Evolutionary conservation across 2,113 vertebrate genomes (phyloP).

Genomic region (Melanotaenia duboulayi): DNA sequence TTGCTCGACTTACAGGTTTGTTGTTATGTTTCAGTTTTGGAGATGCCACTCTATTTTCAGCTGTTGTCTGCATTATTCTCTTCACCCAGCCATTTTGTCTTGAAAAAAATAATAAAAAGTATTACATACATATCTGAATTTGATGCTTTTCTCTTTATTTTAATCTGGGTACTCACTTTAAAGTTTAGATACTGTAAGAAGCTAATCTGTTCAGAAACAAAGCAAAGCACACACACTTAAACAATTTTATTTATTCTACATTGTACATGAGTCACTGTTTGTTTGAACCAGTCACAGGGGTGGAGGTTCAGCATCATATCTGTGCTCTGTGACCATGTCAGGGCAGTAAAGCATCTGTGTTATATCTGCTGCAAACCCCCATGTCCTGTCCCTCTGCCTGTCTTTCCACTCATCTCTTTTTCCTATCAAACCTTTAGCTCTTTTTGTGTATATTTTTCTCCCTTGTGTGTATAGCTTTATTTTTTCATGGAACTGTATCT

Average conservation of each 20-base stretch:
- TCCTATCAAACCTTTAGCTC: neutral
- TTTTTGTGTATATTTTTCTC: constrained; percentile 5
- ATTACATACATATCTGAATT: constrained; percentile 74
- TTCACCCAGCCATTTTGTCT: constrained; percentile 99
- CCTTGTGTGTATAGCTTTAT: neutral
- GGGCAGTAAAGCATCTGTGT: constrained; percentile 64
- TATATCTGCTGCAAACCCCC: neutral
- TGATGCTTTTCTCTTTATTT: constrained; percentile 29
- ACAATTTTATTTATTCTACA: neutral
- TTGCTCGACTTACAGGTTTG: constrained; percentile 78
- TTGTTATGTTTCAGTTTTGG: constrained; percentile 81
- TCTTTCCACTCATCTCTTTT: neutral
- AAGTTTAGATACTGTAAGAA: neutral
- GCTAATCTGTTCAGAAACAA: neutral
- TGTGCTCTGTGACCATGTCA: constrained; percentile 50
- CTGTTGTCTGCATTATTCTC: constrained; percentile 98
- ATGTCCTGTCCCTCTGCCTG: neutral
- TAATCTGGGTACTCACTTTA: neutral
- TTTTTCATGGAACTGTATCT: constrained; percentile 25
- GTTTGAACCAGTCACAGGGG: constrained; percentile 35
- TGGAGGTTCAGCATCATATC: constrained; percentile 43
- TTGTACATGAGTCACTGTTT: constrained; percentile 27
- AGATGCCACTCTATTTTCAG: constrained; percentile 91
- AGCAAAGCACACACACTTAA: neutral
- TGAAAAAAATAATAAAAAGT: constrained; percentile 81